Evolutionary conservation across 2,113 vertebrate genomes (phyloP).

Genomic region (Columba livia): DNA sequence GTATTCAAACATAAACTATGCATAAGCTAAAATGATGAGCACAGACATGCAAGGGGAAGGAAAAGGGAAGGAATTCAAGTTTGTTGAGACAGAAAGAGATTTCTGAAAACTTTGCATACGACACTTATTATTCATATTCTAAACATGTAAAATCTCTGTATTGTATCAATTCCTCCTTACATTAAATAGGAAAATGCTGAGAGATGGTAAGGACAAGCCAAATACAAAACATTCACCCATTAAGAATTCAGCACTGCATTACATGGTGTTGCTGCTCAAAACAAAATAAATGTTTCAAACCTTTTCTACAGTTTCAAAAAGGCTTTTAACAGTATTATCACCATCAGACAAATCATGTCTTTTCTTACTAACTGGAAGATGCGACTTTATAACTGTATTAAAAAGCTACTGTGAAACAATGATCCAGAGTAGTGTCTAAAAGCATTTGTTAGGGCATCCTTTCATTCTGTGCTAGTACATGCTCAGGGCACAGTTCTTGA

Average conservation of each 20-base stretch:
- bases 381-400: slow-evolving; percentile 20
- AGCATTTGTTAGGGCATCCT: slow-evolving; percentile 12
- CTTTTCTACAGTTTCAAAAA: not conserved
- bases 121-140: not conserved
- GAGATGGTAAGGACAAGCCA: not conserved
- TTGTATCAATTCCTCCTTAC: not conserved
- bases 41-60: not conserved
- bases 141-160: not conserved
- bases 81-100: not conserved
- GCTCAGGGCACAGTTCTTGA: not conserved
- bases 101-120: not conserved
- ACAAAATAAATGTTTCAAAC: not conserved
- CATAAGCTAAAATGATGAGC: not conserved
- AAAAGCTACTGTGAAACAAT: slow-evolving; percentile 15
- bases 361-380: slow-evolving; percentile 31
- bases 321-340: not conserved
- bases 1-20: slow-evolving; percentile 12
- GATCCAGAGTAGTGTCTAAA: slow-evolving; percentile 13
- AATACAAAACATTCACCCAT: not conserved
- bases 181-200: not conserved
- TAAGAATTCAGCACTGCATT: not conserved
- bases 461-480: not conserved
- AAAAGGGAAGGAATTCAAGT: not conserved
- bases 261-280: not conserved
- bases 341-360: not conserved